These are phyloP conservation scores for Lacerta bilineata DNA, from an alignment of 2,797 vertebrate species.

Conservation along the genomic window DNA sequence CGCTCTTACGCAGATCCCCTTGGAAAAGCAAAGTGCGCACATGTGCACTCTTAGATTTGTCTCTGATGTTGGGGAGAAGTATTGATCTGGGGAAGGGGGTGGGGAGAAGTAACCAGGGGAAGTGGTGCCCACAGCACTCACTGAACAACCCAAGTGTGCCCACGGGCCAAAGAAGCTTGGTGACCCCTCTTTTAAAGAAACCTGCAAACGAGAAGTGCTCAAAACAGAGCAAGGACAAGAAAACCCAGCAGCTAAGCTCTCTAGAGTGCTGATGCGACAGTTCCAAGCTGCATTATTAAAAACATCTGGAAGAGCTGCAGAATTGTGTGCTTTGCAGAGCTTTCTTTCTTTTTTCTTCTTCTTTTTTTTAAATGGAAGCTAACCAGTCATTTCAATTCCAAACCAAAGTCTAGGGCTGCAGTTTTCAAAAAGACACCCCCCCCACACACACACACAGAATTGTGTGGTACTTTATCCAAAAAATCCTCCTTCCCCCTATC, in stretches of 20 bases:
- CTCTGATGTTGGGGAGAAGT: no score
- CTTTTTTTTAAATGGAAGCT: constrained; percentile 56
- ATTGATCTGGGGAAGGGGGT: no score
- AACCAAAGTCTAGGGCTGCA: constrained; percentile 64
- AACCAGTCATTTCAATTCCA: constrained; percentile 78
- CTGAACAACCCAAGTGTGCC: background rate
- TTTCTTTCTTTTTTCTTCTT: background rate
- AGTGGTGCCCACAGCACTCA: no score
- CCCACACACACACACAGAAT: background rate
- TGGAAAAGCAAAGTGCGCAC: no score
- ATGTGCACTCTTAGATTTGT: no score
- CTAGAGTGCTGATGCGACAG: constrained; percentile 75
- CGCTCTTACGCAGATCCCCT: no score
- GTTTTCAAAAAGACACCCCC: constrained; percentile 25
- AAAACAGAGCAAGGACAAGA: constrained; percentile 62
- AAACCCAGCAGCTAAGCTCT: constrained; percentile 53
- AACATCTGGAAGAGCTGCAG: constrained; percentile 79
- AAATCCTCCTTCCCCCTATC: constrained; percentile 45
- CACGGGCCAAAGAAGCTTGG: background rate
- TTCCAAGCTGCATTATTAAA: constrained; percentile 78
- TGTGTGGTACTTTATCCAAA: constrained; percentile 64
- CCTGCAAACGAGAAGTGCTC: background rate
- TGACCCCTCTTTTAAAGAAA: background rate
- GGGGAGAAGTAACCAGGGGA: no score
- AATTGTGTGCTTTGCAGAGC: constrained; percentile 70